Conservation (phyloP, 1,140 invertebrate genomes). For the Globodera ellingtonae region DNA sequence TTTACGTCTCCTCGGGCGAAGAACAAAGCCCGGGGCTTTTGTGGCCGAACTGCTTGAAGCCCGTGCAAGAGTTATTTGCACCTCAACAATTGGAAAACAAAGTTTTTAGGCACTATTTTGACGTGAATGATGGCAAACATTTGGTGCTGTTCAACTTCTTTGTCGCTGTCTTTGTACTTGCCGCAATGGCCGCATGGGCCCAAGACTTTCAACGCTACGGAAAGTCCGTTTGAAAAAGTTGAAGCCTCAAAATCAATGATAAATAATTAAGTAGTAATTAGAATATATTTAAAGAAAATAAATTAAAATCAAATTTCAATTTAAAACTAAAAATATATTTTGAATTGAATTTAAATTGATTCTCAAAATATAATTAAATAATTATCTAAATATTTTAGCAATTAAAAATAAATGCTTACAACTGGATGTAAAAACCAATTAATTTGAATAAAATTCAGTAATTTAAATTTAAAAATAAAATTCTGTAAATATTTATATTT, state of each 20-base stretch:
- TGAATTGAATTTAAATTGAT: too few relatives aligned
- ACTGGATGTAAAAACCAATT: background rate
- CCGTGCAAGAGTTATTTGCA: too few relatives aligned
- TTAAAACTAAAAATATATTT: background rate
- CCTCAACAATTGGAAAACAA: too few relatives aligned
- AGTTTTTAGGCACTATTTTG: slow-evolving; percentile 35
- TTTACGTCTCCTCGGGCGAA: too few relatives aligned
- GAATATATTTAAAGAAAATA: background rate
- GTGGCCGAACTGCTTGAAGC: too few relatives aligned
- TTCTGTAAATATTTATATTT: too few relatives aligned
- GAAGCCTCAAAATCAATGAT: background rate
- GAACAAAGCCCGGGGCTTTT: too few relatives aligned
- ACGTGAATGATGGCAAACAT: slow-evolving; percentile 31
- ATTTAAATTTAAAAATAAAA: background rate
- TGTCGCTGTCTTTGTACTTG: slow-evolving; percentile 49
- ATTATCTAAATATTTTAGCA: too few relatives aligned
- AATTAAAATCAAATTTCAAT: too few relatives aligned
- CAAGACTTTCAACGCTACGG: slow-evolving; percentile 45
- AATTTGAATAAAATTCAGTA: slow-evolving; percentile 30
- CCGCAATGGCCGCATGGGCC: slow-evolving; percentile 39
- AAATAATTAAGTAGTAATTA: background rate
- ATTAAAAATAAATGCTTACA: too few relatives aligned
- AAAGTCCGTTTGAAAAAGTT: slow-evolving; percentile 33
- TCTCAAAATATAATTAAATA: too few relatives aligned
- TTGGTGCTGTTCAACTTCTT: slow-evolving; percentile 56